These are phyloP conservation scores for Ligdia adustata DNA, from an alignment of 2,888 invertebrate genomes.

Conservation along the genomic window DNA sequence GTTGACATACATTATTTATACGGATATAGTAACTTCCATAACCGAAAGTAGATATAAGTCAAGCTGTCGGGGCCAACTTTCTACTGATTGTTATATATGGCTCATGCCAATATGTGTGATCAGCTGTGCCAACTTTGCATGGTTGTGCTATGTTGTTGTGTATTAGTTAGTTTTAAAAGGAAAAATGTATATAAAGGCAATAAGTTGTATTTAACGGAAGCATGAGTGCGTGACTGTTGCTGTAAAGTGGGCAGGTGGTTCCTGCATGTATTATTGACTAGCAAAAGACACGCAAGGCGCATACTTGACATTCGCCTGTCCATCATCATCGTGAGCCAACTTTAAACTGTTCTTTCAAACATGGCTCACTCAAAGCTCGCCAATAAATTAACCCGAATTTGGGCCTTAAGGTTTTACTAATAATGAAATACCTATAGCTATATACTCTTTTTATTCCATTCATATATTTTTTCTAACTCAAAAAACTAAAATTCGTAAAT, in stretches of 20 bases:
- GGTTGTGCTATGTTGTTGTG: background rate
- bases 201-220: conserved; percentile 16
- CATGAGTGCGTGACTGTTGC: conserved; percentile 13
- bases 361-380: no score
- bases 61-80: conserved; percentile 17
- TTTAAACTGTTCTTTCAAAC: no score
- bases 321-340: no score
- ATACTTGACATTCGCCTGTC: conserved; percentile 18
- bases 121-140: conserved; percentile 1
- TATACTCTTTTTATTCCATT: no score
- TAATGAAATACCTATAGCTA: no score
- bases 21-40: conserved; percentile 8
- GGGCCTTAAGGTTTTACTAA: no score
- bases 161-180: background rate
- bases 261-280: conserved; percentile 11
- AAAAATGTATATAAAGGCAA: conserved; percentile 3
- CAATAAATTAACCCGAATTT: no score
- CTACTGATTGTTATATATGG: conserved; percentile 15
- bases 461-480: no score
- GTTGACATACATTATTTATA: conserved; percentile 19
- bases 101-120: conserved; percentile 11
- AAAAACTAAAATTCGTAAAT: no score
- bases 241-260: conserved; percentile 13
- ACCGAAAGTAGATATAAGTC: conserved; percentile 8
- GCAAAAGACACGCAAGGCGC: conserved; percentile 10